A percentile compares a stretch with the other conserved stretches of the same genome.
Evolutionary conservation across 2,113 vertebrate genomes (phyloP).

Genomic region (Glaucomys volans): DNA sequence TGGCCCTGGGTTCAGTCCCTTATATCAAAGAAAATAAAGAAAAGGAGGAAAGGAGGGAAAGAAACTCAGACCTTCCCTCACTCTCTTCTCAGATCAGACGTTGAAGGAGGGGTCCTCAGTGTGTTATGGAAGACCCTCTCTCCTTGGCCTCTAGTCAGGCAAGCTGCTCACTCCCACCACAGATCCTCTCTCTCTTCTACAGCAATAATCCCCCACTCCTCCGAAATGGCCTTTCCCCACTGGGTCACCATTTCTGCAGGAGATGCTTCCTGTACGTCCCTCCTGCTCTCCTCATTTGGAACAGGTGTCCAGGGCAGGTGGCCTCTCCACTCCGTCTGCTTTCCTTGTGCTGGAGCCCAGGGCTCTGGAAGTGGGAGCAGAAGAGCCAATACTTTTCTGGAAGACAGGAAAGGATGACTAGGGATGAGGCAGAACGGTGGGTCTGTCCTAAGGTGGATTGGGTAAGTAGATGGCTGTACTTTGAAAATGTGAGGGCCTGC

Average conservation of each 20-base stretch:
- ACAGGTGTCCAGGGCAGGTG: not conserved
- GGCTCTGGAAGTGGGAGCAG: not conserved
- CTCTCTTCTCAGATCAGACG: not conserved
- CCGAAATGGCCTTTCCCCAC: fast-evolving
- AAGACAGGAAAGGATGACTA: not conserved
- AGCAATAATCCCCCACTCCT: not conserved
- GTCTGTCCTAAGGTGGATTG: too few relatives aligned
- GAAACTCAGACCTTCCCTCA: not conserved
- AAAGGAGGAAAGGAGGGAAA: not conserved
- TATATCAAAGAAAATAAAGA: too few relatives aligned
- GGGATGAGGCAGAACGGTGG: not conserved
- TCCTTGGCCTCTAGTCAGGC: not conserved
- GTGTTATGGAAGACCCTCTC: not conserved
- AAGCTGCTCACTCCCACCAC: not conserved
- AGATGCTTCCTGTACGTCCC: not conserved
- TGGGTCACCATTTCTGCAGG: not conserved
- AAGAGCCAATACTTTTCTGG: not conserved
- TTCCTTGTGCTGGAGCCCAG: fast-evolving
- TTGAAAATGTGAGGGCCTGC: too few relatives aligned
- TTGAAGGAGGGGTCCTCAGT: too few relatives aligned
- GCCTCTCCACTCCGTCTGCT: not conserved
- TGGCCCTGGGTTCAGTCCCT: too few relatives aligned
- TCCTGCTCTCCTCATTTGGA: not conserved
- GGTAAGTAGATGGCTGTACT: too few relatives aligned
- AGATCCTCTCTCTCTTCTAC: not conserved